phyloP scores from a whole-genome alignment of 2,888 invertebrate genomes.

The Cephus pulcher region DNA sequence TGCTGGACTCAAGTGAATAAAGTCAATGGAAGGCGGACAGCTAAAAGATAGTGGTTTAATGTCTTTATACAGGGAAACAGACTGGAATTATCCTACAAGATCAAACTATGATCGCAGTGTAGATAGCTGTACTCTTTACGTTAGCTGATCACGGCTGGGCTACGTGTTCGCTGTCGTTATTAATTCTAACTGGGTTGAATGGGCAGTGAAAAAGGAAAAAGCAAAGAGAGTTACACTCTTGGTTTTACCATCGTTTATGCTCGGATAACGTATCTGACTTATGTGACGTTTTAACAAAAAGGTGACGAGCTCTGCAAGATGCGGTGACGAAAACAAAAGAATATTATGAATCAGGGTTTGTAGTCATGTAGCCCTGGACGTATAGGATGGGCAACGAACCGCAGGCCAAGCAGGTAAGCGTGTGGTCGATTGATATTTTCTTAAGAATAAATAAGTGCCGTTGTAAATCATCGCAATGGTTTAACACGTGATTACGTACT shows the following conservation, averaged over 20 bases:
- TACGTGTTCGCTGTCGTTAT: not conserved
- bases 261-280: not conserved
- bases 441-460: slow-evolving; percentile 19
- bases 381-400: slow-evolving; percentile 41
- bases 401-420: slow-evolving; percentile 60
- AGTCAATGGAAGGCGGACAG: not conserved
- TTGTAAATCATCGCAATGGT: slow-evolving; percentile 8
- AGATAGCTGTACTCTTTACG: not conserved
- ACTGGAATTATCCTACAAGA: not conserved
- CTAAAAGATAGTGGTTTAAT: not conserved
- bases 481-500: slow-evolving; percentile 9
- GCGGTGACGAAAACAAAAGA: not conserved
- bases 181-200: not conserved
- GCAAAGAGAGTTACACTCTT: not conserved
- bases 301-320: slow-evolving; percentile 17
- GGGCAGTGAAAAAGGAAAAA: not conserved
- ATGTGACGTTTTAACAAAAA: slow-evolving; percentile 18
- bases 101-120: not conserved
- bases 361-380: slow-evolving; percentile 24
- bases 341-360: slow-evolving; percentile 3
- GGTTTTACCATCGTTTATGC: not conserved
- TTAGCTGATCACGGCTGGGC: not conserved
- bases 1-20: not conserved
- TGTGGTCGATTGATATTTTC: slow-evolving; percentile 47
- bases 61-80: not conserved